These are phyloP conservation scores for Sylvilagus bachmani DNA, from an alignment of 2,113 vertebrate genomes.

Conservation along the genomic window DNA sequence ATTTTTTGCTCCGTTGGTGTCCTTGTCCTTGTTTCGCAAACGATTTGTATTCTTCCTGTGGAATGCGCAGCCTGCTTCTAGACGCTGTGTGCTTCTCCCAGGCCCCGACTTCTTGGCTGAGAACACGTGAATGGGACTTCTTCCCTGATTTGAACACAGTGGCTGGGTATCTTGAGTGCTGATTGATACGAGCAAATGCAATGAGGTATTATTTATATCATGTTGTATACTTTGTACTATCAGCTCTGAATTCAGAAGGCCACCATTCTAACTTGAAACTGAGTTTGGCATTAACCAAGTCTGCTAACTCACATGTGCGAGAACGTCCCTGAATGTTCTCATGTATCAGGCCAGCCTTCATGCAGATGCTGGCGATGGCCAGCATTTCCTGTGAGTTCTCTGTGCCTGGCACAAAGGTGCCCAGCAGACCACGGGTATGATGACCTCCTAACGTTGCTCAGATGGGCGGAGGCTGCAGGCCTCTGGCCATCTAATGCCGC, in stretches of 20 bases:
- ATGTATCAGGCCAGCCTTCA: not conserved
- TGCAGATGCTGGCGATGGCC: not conserved
- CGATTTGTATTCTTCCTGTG: not conserved
- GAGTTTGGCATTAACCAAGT: not conserved
- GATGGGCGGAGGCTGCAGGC: not conserved
- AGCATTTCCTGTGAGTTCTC: not conserved
- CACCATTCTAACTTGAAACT: not conserved
- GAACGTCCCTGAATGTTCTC: not conserved
- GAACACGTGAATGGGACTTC: not conserved
- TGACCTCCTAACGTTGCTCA: not conserved
- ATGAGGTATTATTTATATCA: too few species aligned
- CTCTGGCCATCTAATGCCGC: not conserved
- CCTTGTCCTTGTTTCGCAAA: not conserved
- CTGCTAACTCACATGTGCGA: not conserved
- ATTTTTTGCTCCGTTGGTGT: not conserved
- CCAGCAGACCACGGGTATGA: not conserved
- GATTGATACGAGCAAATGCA: not conserved
- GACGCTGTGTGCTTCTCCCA: not conserved
- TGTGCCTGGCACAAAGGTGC: not conserved
- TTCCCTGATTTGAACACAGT: not conserved
- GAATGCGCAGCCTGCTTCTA: not conserved
- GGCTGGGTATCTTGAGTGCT: fast-evolving
- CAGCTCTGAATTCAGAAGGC: not conserved
- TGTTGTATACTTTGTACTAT: not conserved
- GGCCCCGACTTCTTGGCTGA: not conserved